phyloP scores from a whole-genome alignment of 2,113 vertebrate species.

The Oncorhynchus kisutch region DNA sequence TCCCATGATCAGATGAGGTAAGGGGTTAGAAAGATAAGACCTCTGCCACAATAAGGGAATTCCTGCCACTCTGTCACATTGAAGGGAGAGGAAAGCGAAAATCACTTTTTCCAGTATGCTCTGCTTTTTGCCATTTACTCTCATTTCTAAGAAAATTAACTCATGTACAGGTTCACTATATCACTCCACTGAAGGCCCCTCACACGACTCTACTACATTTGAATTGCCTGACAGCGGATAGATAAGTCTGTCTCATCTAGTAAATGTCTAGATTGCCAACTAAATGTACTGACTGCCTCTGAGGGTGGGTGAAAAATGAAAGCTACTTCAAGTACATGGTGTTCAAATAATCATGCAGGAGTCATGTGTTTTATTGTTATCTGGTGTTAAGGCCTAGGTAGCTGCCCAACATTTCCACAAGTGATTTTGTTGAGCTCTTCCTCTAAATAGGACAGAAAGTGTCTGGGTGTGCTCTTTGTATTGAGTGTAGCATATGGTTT shows the following conservation, averaged over 20 bases:
- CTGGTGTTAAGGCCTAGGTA: no score
- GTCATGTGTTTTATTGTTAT: no score
- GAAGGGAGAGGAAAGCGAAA: neutral
- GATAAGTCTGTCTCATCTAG: neutral
- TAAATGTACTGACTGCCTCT: no score
- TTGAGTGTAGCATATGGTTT: neutral
- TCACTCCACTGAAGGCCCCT: neutral
- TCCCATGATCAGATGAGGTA: constrained; percentile 1
- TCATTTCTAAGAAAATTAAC: neutral
- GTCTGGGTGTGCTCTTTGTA: neutral
- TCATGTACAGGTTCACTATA: neutral
- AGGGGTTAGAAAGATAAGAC: constrained; percentile 8
- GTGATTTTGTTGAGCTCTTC: neutral
- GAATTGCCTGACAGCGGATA: neutral
- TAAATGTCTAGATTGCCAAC: no score
- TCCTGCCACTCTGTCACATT: neutral
- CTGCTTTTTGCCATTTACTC: neutral
- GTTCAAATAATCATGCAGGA: neutral
- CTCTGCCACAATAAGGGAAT: constrained; percentile 5
- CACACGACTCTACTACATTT: neutral
- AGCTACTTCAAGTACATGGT: neutral
- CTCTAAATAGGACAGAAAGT: neutral
- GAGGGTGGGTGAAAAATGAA: no score
- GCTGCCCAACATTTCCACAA: no score
- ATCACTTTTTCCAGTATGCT: neutral